Conservation (phyloP, 2,797 vertebrate genomes). For the Pangasius larnaudii region DNA sequence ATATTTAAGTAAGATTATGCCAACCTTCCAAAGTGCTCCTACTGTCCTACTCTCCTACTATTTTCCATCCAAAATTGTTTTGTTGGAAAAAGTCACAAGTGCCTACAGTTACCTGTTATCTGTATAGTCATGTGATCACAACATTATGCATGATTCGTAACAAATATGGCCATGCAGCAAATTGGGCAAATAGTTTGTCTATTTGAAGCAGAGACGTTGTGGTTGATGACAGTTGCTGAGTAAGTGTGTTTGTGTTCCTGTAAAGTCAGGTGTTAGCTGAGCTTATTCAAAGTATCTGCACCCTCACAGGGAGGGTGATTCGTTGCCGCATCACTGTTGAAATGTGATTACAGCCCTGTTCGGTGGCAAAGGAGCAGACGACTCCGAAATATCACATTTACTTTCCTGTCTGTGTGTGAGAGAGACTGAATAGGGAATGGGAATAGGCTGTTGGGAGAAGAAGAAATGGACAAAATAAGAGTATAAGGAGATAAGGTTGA, state of each 20-base stretch:
- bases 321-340: slow-evolving; percentile 25
- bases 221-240: background rate
- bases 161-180: background rate
- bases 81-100: slow-evolving; percentile 1
- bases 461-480: background rate
- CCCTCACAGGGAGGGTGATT: background rate
- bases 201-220: background rate
- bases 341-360: slow-evolving; percentile 50
- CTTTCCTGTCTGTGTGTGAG: slow-evolving; percentile 26
- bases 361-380: slow-evolving; percentile 44
- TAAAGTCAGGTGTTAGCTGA: slow-evolving; percentile 21
- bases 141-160: background rate
- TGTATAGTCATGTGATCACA: background rate
- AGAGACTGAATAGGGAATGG: background rate
- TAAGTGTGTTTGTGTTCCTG: background rate
- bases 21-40: background rate
- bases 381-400: slow-evolving; percentile 52
- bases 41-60: background rate
- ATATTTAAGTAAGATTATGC: background rate
- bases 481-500: background rate
- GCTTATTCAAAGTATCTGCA: slow-evolving; percentile 28
- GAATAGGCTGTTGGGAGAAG: background rate
- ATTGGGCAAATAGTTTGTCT: background rate
- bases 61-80: background rate
- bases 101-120: background rate